phyloP scores from a whole-genome alignment of 2,113 vertebrate species.

The Dasypus novemcinctus region DNA sequence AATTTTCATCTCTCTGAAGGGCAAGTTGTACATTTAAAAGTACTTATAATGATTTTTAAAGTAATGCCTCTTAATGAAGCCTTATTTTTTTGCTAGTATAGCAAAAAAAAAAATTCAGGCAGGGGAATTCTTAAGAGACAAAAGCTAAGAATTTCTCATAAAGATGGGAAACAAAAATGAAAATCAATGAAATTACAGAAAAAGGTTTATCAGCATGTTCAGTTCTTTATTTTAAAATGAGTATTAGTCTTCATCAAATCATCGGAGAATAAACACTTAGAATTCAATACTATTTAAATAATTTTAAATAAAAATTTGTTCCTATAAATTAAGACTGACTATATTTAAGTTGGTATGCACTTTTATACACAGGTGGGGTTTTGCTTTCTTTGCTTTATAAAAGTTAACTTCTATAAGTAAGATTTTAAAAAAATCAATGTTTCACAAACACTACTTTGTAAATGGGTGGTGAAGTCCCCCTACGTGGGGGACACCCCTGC shows the following conservation, averaged over 20 bases:
- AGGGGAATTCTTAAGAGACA: conserved; percentile 12
- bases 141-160: not conserved
- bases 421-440: not conserved
- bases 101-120: not conserved
- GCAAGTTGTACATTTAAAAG: not conserved
- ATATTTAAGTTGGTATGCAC: not conserved
- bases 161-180: conserved; percentile 19
- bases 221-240: conserved; percentile 44
- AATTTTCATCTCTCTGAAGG: not conserved
- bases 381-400: conserved; percentile 56
- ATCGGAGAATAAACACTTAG: conserved; percentile 3
- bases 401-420: conserved; percentile 49
- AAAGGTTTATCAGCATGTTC: not conserved
- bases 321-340: not conserved
- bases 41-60: conserved; percentile 38
- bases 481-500: too few relatives aligned
- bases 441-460: conserved; percentile 23
- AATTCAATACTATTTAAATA: conserved; percentile 45
- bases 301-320: conserved; percentile 54
- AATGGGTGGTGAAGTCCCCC: not conserved
- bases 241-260: conserved; percentile 24
- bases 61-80: not conserved
- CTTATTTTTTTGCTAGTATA: not conserved
- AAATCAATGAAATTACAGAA: conserved; percentile 18
- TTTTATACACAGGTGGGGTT: not conserved